Evolutionary conservation across 1,140 invertebrate genomes (phyloP).

Genomic region (Phymorhynchus buccinoides): DNA sequence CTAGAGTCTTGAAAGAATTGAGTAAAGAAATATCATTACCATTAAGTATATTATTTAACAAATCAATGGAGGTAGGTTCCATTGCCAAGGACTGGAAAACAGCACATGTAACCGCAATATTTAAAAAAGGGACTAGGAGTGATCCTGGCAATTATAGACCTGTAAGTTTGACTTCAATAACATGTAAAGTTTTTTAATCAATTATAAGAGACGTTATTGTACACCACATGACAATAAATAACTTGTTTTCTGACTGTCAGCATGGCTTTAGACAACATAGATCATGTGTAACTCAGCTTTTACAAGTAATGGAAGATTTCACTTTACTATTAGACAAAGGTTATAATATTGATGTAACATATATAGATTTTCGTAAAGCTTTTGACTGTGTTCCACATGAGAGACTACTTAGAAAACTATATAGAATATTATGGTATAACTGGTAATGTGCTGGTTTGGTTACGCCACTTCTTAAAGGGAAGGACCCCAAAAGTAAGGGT

Average conservation of each 20-base stretch:
- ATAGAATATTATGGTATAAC: no score
- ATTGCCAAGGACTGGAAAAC: background rate
- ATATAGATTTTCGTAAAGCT: constrained; percentile 6
- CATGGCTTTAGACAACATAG: background rate
- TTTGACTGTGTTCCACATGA: background rate
- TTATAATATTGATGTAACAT: background rate
- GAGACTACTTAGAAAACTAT: no score
- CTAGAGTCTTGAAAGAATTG: no score
- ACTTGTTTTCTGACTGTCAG: background rate
- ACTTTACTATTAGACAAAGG: background rate
- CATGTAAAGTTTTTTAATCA: background rate
- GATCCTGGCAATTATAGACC: background rate
- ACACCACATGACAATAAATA: background rate
- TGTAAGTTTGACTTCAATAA: background rate
- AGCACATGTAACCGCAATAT: background rate
- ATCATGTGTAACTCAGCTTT: background rate
- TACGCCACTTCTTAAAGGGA: no score
- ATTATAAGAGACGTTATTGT: background rate
- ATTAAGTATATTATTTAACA: background rate
- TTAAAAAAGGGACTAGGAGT: background rate
- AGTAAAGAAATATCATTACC: no score
- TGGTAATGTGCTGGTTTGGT: no score
- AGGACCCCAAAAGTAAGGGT: no score
- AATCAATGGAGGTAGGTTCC: background rate
- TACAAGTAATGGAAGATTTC: background rate